Evolutionary conservation across 2,888 invertebrate species (phyloP).

Genomic region (Nemotelus nigrinus): DNA sequence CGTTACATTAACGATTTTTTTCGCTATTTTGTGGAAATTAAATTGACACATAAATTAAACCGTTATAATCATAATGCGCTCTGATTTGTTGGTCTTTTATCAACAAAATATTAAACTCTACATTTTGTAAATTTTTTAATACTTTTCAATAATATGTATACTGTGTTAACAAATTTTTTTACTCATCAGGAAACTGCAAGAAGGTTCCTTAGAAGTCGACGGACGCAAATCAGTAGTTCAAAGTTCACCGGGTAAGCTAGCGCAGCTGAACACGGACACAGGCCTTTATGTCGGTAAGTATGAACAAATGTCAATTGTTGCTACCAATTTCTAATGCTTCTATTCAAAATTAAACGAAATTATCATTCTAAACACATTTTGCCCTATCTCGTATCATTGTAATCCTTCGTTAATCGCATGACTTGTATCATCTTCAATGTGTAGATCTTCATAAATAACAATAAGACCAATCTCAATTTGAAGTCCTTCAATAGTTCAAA

Average conservation of each 20-base stretch:
- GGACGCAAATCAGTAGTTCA: conserved; percentile 82
- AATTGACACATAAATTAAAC: too few species aligned
- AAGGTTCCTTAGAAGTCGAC: conserved; percentile 89
- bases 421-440: conserved; percentile 5
- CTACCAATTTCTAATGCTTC: neutral
- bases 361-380: too few species aligned
- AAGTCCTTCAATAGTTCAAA: neutral
- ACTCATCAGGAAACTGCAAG: conserved; percentile 78
- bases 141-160: too few species aligned
- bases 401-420: conserved; percentile 8
- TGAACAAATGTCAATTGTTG: neutral
- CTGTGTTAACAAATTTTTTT: too few species aligned
- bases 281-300: conserved; percentile 87
- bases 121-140: too few species aligned
- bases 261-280: conserved; percentile 86
- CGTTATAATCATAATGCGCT: too few species aligned
- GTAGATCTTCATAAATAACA: neutral
- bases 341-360: too few species aligned
- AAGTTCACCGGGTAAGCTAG: conserved; percentile 84
- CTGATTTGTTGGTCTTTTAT: too few species aligned
- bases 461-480: neutral
- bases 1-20: too few species aligned
- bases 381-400: too few species aligned
- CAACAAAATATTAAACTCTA: too few species aligned
- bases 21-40: too few species aligned